phyloP scores from a whole-genome alignment of 2,797 vertebrate species.

The Danionella dracula region DNA sequence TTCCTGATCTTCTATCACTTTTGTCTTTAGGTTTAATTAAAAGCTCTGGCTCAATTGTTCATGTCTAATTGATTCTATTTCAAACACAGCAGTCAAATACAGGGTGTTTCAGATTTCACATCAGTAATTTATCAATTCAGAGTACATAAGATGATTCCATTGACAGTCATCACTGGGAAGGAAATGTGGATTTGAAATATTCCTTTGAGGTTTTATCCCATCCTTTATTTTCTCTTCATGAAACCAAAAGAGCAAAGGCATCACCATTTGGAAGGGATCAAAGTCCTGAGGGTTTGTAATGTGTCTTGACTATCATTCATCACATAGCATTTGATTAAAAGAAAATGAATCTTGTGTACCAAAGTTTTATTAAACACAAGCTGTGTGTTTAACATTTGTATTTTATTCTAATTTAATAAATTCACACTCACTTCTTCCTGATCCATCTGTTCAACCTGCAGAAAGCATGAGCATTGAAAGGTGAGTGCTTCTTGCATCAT shows the following conservation, averaged over 20 bases:
- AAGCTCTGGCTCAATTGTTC: background rate
- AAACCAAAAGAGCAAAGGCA: conserved; percentile 26
- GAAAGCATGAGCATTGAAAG: background rate
- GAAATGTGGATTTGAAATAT: conserved; percentile 28
- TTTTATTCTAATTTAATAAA: background rate
- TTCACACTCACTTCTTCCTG: background rate
- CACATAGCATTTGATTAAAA: background rate
- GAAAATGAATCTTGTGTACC: background rate
- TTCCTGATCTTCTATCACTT: background rate
- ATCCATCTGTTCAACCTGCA: background rate
- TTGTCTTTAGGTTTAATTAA: background rate
- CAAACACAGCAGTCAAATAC: background rate
- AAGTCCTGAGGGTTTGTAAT: background rate
- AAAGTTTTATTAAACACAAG: background rate
- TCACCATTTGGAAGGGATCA: conserved; percentile 7
- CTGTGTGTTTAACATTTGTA: background rate
- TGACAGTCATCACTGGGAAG: conserved; percentile 5
- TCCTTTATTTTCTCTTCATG: conserved; percentile 11
- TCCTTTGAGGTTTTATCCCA: conserved; percentile 26
- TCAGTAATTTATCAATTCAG: background rate
- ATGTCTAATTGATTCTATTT: background rate
- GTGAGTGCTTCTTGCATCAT: conserved; percentile 22
- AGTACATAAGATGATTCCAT: background rate
- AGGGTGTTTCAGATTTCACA: conserved; percentile 14
- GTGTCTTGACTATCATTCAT: conserved; percentile 1